Percentiles rank a stretch among this genome's conserved stretches.
These are phyloP conservation scores for Pangasius mekongensis DNA, from an alignment of 2,797 vertebrate genomes.

Conservation along the genomic window DNA sequence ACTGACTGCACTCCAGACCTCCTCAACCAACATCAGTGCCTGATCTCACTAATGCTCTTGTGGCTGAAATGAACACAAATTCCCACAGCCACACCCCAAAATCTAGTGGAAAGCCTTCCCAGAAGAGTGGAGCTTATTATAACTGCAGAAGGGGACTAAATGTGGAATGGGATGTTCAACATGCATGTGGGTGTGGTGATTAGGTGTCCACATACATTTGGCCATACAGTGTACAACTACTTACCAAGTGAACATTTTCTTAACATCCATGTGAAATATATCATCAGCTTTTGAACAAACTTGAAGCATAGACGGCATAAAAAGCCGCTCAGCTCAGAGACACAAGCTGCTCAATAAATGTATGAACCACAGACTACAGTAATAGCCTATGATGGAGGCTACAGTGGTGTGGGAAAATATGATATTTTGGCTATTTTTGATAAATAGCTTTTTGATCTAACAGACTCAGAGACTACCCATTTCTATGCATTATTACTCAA, in stretches of 20 bases:
- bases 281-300: neutral
- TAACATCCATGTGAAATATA: neutral
- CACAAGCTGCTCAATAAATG: neutral
- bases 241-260: neutral
- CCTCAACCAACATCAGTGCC: neutral
- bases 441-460: neutral
- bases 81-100: neutral
- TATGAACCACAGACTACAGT: neutral
- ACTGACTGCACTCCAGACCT: neutral
- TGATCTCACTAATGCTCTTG: neutral
- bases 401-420: slow-evolving; percentile 5
- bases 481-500: slow-evolving; percentile 15
- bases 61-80: neutral
- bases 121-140: neutral
- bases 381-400: neutral
- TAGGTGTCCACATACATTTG: neutral
- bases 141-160: neutral
- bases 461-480: neutral
- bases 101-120: neutral
- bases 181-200: neutral
- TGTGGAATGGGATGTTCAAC: neutral
- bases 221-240: neutral
- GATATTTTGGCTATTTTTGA: neutral
- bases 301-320: neutral
- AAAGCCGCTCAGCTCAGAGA: neutral